A percentile compares a stretch with the other conserved stretches of the same genome.
Evolutionary conservation across 2,888 invertebrate species (phyloP).

Genomic region (Junonia oenone): DNA sequence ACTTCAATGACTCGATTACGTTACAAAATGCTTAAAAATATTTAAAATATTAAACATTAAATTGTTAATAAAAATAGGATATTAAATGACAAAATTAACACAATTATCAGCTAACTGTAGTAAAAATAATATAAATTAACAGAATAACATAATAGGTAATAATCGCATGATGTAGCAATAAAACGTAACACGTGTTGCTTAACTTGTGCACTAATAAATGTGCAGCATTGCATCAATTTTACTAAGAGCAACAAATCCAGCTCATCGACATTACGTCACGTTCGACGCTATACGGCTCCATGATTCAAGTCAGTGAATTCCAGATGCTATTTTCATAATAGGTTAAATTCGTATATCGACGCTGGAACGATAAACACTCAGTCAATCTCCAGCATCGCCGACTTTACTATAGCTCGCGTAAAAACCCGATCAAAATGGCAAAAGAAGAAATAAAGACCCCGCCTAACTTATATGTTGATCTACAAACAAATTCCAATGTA

Average conservation of each 20-base stretch:
- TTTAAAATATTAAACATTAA: too few relatives aligned
- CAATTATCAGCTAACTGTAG: too few relatives aligned
- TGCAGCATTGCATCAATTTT: not conserved
- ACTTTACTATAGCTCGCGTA: constrained; percentile 19
- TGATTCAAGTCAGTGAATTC: constrained; percentile 48
- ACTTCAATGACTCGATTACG: too few relatives aligned
- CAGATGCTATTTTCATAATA: constrained; percentile 69
- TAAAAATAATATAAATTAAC: too few relatives aligned
- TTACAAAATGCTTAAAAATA: too few relatives aligned
- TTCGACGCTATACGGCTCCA: constrained; percentile 51
- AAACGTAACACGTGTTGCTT: not conserved
- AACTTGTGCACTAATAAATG: not conserved
- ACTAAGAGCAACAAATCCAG: not conserved
- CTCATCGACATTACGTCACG: constrained; percentile 46
- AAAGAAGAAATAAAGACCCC: constrained; percentile 1
- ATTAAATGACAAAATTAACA: too few relatives aligned
- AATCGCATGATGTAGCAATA: not conserved
- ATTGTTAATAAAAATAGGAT: too few relatives aligned
- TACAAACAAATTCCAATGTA: constrained; percentile 57
- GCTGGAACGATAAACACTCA: constrained; percentile 32
- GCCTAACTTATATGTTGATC: constrained; percentile 14
- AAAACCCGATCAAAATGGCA: constrained; percentile 7
- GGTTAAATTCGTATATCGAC: constrained; percentile 49
- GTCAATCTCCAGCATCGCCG: constrained; percentile 29
- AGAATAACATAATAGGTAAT: too few relatives aligned